phyloP scores from a whole-genome alignment of 2,888 invertebrate genomes.

The Drosophila diplacantha region DNA sequence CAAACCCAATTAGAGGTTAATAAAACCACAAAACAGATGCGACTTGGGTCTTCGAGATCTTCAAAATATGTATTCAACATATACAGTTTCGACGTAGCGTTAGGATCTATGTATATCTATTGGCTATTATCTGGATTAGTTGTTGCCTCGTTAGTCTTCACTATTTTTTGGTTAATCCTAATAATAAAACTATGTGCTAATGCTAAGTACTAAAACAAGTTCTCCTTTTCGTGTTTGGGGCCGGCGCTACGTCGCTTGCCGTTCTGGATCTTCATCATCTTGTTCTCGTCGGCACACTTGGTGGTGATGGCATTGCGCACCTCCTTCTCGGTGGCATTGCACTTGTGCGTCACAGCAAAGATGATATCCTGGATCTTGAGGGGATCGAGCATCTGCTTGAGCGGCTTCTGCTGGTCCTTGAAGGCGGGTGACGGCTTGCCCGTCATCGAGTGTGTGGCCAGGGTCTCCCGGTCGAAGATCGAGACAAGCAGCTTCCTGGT shows the following conservation, averaged over 20 bases:
- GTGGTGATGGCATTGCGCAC: constrained; percentile 82
- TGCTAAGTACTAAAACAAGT: constrained; percentile 31
- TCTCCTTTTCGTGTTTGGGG: constrained; percentile 60
- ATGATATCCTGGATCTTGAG: constrained; percentile 80
- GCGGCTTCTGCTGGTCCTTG: constrained; percentile 73
- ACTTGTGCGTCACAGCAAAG: constrained; percentile 79
- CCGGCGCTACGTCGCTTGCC: constrained; percentile 58
- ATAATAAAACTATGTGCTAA: background rate
- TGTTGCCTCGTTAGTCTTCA: background rate
- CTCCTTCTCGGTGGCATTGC: constrained; percentile 80
- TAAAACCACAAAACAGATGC: constrained; percentile 2
- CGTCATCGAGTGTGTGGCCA: constrained; percentile 82
- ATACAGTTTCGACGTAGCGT: constrained; percentile 8
- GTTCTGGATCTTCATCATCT: constrained; percentile 79
- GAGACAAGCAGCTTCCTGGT: constrained; percentile 80
- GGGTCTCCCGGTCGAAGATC: constrained; percentile 80
- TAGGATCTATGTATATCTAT: constrained; percentile 16
- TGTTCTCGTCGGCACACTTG: constrained; percentile 83
- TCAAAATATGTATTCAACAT: constrained; percentile 21
- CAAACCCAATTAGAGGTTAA: background rate
- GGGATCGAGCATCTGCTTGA: constrained; percentile 78
- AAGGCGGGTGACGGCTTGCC: constrained; percentile 81
- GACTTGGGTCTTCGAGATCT: constrained; percentile 37
- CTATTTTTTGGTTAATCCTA: constrained; percentile 26
- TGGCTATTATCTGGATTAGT: constrained; percentile 8